A percentile compares a stretch with the other conserved stretches of the same genome.
These are phyloP conservation scores for Linepithema humile DNA, from an alignment of 1,140 invertebrate genomes.

Conservation along the genomic window DNA sequence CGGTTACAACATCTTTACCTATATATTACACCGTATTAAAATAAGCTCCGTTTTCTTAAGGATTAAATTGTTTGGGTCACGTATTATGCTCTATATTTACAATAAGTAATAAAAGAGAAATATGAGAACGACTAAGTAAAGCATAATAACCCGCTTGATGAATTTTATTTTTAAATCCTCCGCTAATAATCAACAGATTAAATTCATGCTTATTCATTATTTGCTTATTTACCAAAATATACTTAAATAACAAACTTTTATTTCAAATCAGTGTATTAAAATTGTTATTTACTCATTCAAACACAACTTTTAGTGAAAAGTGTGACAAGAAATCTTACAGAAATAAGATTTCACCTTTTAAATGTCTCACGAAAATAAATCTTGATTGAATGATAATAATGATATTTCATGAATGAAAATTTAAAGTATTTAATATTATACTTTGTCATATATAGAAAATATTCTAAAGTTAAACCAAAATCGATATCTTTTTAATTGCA, in stretches of 20 bases:
- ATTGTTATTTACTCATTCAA: neutral
- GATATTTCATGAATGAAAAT: too few species aligned
- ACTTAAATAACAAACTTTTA: neutral
- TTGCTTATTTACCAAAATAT: neutral
- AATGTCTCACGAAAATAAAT: too few species aligned
- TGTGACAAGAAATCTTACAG: neutral
- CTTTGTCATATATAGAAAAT: too few species aligned
- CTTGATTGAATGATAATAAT: too few species aligned
- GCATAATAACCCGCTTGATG: neutral
- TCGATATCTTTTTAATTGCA: too few species aligned
- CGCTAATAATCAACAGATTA: neutral
- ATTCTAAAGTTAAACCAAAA: too few species aligned
- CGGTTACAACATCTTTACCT: neutral
- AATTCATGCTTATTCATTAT: neutral
- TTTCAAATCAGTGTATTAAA: neutral
- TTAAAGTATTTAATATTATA: too few species aligned
- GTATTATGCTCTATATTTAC: constrained; percentile 7
- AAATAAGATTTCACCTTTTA: neutral
- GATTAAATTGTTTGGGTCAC: constrained; percentile 48
- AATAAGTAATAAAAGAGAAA: constrained; percentile 30
- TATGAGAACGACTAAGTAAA: neutral
- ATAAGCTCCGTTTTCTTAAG: constrained; percentile 57
- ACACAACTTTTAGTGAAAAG: neutral
- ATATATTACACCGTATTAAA: constrained; percentile 45
- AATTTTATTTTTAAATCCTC: neutral